These are phyloP conservation scores for Eonycteris spelaea DNA, from an alignment of 2,113 vertebrate species.

Conservation along the genomic window DNA sequence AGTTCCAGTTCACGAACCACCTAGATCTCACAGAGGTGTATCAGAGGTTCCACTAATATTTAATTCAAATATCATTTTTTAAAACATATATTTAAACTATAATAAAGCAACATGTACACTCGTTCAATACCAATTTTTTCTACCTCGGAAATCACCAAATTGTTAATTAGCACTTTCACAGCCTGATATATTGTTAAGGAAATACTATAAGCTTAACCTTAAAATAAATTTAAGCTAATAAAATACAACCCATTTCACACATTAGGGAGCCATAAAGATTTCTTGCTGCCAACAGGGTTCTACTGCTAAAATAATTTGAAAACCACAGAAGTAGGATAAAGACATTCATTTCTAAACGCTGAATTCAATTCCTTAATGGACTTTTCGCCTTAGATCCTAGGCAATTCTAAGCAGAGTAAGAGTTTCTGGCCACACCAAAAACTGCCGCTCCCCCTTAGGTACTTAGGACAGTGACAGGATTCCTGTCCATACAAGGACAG, in stretches of 20 bases:
- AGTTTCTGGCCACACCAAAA: neutral
- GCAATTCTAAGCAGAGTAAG: neutral
- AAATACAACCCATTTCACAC: neutral
- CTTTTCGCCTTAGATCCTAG: neutral
- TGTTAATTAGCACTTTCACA: neutral
- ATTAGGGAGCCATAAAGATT: neutral
- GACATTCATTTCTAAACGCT: neutral
- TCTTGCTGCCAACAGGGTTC: neutral
- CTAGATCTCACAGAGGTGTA: neutral
- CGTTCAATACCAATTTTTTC: neutral
- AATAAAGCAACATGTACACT: neutral
- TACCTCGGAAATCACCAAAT: neutral
- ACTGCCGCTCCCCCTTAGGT: too few relatives aligned
- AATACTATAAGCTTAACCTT: neutral
- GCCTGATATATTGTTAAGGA: neutral
- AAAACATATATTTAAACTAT: neutral
- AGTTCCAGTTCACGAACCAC: neutral
- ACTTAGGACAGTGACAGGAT: rapidly evolving
- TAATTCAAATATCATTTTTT: neutral
- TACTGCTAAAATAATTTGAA: conserved; percentile 14
- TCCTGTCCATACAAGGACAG: neutral
- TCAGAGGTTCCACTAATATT: neutral
- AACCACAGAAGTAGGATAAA: neutral
- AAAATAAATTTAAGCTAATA: conserved; percentile 6
- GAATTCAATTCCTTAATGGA: neutral